Percentiles rank a stretch among this genome's conserved stretches.
phyloP scores from a whole-genome alignment of 2,113 vertebrate species.

The Rana temporaria region DNA sequence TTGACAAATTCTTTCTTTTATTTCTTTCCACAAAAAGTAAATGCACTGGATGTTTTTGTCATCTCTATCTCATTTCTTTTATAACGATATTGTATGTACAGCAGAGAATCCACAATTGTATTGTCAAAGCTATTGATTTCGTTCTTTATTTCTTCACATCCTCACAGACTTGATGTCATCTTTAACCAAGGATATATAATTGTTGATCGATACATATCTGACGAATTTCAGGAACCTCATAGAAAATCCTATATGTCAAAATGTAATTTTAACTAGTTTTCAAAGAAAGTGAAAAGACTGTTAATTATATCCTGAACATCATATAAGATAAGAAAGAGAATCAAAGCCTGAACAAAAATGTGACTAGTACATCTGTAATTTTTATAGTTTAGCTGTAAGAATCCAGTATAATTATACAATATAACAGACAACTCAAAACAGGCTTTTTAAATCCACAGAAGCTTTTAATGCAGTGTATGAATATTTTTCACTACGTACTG shows the following conservation, averaged over 20 bases:
- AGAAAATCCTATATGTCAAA: conserved; percentile 32
- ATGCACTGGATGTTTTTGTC: not conserved
- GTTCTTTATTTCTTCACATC: conserved; percentile 39
- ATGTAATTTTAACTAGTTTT: conserved; percentile 13
- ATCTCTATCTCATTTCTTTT: conserved; percentile 29
- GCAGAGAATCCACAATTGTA: conserved; percentile 16
- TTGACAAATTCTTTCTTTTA: conserved; percentile 17
- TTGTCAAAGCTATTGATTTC: conserved; percentile 36
- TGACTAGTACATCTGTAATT: too few species aligned
- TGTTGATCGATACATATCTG: conserved; percentile 29
- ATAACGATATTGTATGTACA: conserved; percentile 24
- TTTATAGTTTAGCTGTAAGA: too few species aligned
- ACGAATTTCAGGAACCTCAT: conserved; percentile 30
- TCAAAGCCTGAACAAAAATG: not conserved
- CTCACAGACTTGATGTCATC: conserved; percentile 37
- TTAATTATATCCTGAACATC: conserved; percentile 27
- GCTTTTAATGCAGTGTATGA: not conserved
- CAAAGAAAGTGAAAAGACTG: conserved; percentile 10
- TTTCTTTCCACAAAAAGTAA: not conserved
- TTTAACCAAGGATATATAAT: conserved; percentile 36
- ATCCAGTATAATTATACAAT: too few species aligned
- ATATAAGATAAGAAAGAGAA: not conserved
- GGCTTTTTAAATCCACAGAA: not conserved
- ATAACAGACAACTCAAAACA: not conserved
- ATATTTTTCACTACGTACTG: not conserved